These are phyloP conservation scores for Luehdorfia chinensis DNA, from an alignment of 1,140 invertebrate genomes.

Conservation along the genomic window DNA sequence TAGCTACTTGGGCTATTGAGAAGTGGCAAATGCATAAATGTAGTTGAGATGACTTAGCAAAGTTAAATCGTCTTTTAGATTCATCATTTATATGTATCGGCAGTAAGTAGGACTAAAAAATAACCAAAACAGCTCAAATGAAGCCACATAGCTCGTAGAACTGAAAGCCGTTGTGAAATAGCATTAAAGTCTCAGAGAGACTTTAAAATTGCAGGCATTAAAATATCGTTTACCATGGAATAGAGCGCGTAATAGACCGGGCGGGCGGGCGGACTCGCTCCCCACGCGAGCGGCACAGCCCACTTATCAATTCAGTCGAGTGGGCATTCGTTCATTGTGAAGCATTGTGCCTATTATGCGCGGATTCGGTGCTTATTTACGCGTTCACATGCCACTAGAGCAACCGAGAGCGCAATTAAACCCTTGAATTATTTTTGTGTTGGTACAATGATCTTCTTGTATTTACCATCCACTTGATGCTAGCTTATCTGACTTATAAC, in stretches of 20 bases:
- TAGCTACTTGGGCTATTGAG: no score
- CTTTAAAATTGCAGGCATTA: constrained; percentile 18
- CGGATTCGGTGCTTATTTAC: constrained; percentile 66
- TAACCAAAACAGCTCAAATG: no score
- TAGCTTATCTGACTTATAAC: not conserved
- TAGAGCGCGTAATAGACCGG: constrained; percentile 18
- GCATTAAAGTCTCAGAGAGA: no score
- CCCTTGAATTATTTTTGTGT: constrained; percentile 25
- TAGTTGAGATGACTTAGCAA: no score
- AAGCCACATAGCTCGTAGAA: no score
- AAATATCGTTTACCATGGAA: not conserved
- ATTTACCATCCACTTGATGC: not conserved
- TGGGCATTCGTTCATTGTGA: constrained; percentile 73
- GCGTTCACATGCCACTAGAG: constrained; percentile 55
- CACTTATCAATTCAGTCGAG: constrained; percentile 75
- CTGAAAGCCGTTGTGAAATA: no score
- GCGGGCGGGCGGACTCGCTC: constrained; percentile 39
- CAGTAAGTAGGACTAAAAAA: no score
- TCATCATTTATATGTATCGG: no score
- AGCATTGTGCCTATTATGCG: constrained; percentile 69
- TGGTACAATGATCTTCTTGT: constrained; percentile 4
- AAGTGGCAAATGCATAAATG: no score
- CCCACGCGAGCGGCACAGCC: constrained; percentile 60
- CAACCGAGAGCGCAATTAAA: constrained; percentile 28
- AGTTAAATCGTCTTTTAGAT: no score